A percentile compares a stretch with the other conserved stretches of the same genome.
phyloP scores from a whole-genome alignment of 2,888 invertebrate genomes.

The Heliconius sara region DNA sequence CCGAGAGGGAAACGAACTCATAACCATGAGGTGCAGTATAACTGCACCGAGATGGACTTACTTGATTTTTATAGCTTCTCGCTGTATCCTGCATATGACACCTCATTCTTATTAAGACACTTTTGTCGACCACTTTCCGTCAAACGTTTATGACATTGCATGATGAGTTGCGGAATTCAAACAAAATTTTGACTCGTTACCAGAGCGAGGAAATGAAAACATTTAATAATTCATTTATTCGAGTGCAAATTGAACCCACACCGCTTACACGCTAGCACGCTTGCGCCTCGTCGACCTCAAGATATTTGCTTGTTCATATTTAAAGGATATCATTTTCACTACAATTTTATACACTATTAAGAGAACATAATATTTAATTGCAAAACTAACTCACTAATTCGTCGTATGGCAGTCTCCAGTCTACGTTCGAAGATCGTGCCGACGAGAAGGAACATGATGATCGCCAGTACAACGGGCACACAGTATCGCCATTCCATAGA shows the following conservation, averaged over 20 bases:
- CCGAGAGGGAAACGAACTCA: too few species aligned
- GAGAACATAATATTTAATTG: not conserved
- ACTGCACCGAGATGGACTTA: too few species aligned
- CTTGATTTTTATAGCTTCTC: not conserved
- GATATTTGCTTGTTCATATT: not conserved
- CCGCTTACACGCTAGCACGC: too few species aligned
- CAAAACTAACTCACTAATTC: slow-evolving; percentile 60
- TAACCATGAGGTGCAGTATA: too few species aligned
- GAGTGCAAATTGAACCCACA: not conserved
- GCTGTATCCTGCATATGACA: not conserved
- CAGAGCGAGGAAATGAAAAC: not conserved
- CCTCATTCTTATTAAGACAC: not conserved
- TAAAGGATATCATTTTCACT: not conserved
- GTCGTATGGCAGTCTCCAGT: slow-evolving; percentile 59
- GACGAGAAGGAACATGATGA: slow-evolving; percentile 69
- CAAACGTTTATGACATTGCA: not conserved
- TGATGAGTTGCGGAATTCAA: not conserved
- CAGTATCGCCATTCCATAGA: slow-evolving; percentile 67
- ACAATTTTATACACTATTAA: not conserved
- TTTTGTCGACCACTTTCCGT: too few species aligned
- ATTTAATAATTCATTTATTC: not conserved
- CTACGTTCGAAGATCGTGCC: slow-evolving; percentile 69
- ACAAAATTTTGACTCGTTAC: too few species aligned
- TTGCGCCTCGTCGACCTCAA: too few species aligned
- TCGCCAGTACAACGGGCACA: slow-evolving; percentile 64